These are phyloP conservation scores for Phenganax subtilis DNA, from an alignment of 92 coral and sea anemone species.

Conservation along the genomic window DNA sequence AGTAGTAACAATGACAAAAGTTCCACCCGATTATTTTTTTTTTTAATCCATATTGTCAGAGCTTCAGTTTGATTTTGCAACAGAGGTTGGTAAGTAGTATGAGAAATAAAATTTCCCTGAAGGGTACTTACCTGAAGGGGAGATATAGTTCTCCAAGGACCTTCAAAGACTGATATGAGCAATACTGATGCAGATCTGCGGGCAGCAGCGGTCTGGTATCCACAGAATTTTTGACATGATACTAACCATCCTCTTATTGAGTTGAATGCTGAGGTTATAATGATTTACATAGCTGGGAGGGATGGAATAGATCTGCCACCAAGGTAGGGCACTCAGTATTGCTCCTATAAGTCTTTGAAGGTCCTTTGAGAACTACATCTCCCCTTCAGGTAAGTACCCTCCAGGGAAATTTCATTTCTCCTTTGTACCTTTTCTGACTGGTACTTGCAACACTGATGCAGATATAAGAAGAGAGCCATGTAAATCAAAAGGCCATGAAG, in stretches of 20 bases:
- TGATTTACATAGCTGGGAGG: conserved; percentile 31
- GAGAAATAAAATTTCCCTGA: conserved; percentile 13
- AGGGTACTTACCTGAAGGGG: conserved; percentile 50
- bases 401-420: conserved; percentile 24
- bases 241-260: conserved; percentile 39
- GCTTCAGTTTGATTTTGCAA: no score
- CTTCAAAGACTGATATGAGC: conserved; percentile 56
- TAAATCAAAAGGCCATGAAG: background rate
- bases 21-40: no score
- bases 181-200: conserved; percentile 46
- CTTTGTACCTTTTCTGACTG: conserved; percentile 38
- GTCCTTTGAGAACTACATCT: conserved; percentile 31
- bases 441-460: conserved; percentile 39
- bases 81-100: no score
- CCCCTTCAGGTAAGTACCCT: conserved; percentile 23
- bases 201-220: conserved; percentile 30
- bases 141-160: conserved; percentile 51
- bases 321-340: conserved; percentile 21
- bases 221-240: conserved; percentile 15
- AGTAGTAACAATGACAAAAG: no score
- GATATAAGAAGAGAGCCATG: conserved; percentile 29
- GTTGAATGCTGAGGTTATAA: conserved; percentile 26
- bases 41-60: no score
- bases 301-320: conserved; percentile 21
- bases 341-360: conserved; percentile 29